These are phyloP conservation scores for Penaeus monodon DNA, from an alignment of 2,888 invertebrate genomes.

Conservation along the genomic window DNA sequence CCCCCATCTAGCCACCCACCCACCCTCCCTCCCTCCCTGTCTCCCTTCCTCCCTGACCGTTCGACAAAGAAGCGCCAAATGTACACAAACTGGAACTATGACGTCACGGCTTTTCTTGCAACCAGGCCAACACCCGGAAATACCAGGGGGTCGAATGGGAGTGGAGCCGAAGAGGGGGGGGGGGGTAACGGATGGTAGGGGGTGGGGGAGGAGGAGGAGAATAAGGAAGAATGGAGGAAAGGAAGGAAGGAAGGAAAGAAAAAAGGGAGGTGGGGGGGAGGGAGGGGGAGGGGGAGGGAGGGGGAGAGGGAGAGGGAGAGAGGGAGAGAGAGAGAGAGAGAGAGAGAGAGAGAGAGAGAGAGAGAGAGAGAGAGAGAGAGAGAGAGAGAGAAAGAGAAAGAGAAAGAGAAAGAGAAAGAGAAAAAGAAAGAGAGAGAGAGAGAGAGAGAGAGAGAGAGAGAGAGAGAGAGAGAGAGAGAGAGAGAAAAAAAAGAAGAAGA, in stretches of 20 bases:
- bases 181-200: not conserved
- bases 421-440: not conserved
- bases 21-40: not conserved
- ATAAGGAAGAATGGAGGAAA: not conserved
- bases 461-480: too few species aligned
- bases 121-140: too few species aligned
- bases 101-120: too few species aligned
- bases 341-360: too few species aligned
- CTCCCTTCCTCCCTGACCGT: too few species aligned
- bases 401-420: not conserved
- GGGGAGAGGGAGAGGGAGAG: not conserved
- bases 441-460: too few species aligned
- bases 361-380: not conserved
- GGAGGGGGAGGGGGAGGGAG: too few species aligned
- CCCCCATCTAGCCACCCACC: not conserved
- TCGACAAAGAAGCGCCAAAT: too few species aligned
- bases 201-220: not conserved
- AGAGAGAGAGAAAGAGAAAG: not conserved
- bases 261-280: not conserved
- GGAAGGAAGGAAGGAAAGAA: not conserved
- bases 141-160: conserved; percentile 4
- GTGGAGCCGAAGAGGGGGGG: not conserved
- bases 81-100: too few species aligned
- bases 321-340: too few species aligned
- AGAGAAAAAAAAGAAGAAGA: too few species aligned